Evolutionary conservation across 1,140 invertebrate species (phyloP).

Genomic region (Venustaconcha ellipsiformis): DNA sequence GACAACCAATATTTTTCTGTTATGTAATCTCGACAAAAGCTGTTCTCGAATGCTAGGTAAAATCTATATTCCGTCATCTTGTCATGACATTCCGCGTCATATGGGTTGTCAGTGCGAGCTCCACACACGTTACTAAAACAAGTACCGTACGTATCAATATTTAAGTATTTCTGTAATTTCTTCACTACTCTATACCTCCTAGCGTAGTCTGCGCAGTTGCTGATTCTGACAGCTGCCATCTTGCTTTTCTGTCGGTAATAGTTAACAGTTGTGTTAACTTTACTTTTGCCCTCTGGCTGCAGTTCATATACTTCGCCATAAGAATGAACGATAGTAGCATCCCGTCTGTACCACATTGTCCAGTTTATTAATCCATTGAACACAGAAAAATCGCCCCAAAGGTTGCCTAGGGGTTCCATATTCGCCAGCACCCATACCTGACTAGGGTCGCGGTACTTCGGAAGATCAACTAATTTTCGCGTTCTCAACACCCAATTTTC

Average conservation of each 20-base stretch:
- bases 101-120: constrained; percentile 23
- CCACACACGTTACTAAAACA: constrained; percentile 62
- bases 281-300: constrained; percentile 4
- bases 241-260: constrained; percentile 30
- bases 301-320: constrained; percentile 42
- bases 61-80: constrained; percentile 85
- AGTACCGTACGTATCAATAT: constrained; percentile 76
- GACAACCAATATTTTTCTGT: constrained; percentile 67
- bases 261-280: constrained; percentile 11
- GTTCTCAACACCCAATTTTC: constrained; percentile 20
- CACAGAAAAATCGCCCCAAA: constrained; percentile 30
- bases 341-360: constrained; percentile 51
- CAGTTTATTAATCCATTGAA: constrained; percentile 50
- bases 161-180: constrained; percentile 72
- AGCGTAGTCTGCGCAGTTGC: constrained; percentile 74
- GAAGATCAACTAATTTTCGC: constrained; percentile 26
- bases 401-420: constrained; percentile 46
- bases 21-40: constrained; percentile 66
- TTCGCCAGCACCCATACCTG: constrained; percentile 54
- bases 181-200: constrained; percentile 72
- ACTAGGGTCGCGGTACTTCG: constrained; percentile 30
- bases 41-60: constrained; percentile 72
- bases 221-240: constrained; percentile 75
- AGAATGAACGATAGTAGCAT: constrained; percentile 43
- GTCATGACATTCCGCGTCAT: constrained; percentile 41